A percentile compares a stretch with the other conserved stretches of the same genome.
Evolutionary conservation across 1,140 invertebrate species (phyloP).

Genomic region (Achatina immaculata): DNA sequence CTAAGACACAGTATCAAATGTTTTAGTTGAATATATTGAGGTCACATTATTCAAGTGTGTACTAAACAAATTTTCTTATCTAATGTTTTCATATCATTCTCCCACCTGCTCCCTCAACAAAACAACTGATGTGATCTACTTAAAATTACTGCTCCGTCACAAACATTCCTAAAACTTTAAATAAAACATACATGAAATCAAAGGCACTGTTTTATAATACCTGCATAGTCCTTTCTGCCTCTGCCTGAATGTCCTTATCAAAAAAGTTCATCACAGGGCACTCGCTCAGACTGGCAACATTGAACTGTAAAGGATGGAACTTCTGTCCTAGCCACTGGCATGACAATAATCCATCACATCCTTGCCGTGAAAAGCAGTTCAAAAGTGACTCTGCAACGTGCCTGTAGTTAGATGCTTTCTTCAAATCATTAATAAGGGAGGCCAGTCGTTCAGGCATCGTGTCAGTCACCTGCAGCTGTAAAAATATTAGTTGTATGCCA

Average conservation of each 20-base stretch:
- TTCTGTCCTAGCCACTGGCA: constrained; percentile 28
- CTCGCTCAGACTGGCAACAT: not conserved
- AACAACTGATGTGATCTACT: too few relatives aligned
- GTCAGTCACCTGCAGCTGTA: not conserved
- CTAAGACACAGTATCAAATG: too few relatives aligned
- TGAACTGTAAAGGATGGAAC: not conserved
- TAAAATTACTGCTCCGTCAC: too few relatives aligned
- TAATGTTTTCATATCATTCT: too few relatives aligned
- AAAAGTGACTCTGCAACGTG: not conserved
- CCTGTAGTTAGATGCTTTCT: constrained; percentile 7
- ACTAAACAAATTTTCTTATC: too few relatives aligned
- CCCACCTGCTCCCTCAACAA: too few relatives aligned
- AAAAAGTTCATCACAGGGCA: not conserved
- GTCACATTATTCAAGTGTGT: too few relatives aligned
- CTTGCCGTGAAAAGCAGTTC: not conserved
- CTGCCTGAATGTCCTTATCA: not conserved
- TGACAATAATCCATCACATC: not conserved
- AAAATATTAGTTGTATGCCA: too few relatives aligned
- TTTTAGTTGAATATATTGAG: too few relatives aligned
- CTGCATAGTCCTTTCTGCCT: not conserved
- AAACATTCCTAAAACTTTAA: too few relatives aligned
- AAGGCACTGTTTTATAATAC: not conserved
- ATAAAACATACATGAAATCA: too few relatives aligned
- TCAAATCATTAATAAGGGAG: constrained; percentile 6
- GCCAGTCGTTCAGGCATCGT: constrained; percentile 28